A percentile compares a stretch with the other conserved stretches of the same genome.
These are phyloP conservation scores for Paracentrotus lividus DNA, from an alignment of 53 echinoderm and acorn worm genomes.

Conservation along the genomic window DNA sequence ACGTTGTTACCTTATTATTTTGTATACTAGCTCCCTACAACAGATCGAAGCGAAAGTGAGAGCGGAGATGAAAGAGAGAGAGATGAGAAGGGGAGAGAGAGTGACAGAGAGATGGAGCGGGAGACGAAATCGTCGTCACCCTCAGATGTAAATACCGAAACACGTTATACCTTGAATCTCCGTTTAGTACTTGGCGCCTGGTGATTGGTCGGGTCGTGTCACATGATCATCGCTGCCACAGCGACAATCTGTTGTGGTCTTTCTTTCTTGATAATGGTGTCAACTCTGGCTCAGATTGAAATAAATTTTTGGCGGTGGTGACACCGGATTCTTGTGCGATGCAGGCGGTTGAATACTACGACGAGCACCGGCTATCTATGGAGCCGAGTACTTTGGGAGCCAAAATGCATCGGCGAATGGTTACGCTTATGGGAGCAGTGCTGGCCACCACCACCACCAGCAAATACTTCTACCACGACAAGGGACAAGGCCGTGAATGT, in stretches of 20 bases:
- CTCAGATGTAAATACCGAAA: conserved; percentile 63
- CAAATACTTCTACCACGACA: conserved; percentile 66
- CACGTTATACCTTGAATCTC: conserved; percentile 59
- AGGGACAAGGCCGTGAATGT: conserved; percentile 64
- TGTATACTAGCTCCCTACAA: not conserved
- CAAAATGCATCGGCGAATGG: conserved; percentile 66
- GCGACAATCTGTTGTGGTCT: conserved; percentile 63
- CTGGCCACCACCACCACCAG: conserved; percentile 67
- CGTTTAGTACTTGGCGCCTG: not conserved
- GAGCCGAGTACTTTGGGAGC: conserved; percentile 69
- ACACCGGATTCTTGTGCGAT: conserved; percentile 62
- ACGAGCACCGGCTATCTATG: conserved; percentile 67
- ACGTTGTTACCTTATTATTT: too few relatives aligned
- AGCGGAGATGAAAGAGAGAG: conserved; percentile 24
- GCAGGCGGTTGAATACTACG: conserved; percentile 72
- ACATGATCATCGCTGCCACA: conserved; percentile 66
- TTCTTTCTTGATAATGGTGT: conserved; percentile 68
- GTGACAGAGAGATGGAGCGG: conserved; percentile 14
- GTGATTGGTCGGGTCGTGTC: conserved; percentile 51
- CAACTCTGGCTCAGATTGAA: conserved; percentile 58
- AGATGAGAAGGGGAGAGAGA: conserved; percentile 4
- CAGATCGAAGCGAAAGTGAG: conserved; percentile 21
- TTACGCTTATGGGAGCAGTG: conserved; percentile 60
- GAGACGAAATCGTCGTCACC: conserved; percentile 56
- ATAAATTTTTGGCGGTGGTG: conserved; percentile 65